Evolutionary conservation across 2,797 vertebrate species (phyloP), one percentile per base, ranked within the genome.

Genomic region (Scolopax rusticola): DNA sequence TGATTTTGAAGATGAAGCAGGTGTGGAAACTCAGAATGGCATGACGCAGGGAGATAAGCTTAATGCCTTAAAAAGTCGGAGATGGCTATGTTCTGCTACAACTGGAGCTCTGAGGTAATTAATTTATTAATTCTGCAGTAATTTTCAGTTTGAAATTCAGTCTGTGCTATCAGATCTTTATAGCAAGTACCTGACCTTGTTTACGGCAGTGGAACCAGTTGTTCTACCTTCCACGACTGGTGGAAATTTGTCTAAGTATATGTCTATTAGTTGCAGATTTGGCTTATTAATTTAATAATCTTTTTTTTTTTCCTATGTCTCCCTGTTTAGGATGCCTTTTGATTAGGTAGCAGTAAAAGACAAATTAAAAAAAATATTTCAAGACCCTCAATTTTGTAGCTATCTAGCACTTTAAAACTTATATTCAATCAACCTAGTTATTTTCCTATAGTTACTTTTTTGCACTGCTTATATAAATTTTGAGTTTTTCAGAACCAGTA

Each of bases 31-130:
- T 63, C 97, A 97, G 95, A 97, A 95, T 65, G 96, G 78, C 38
- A 91, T 99, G 95, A 99, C 99, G 2, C 99, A 99, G 96, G 99
- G 99, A 97, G 99, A 99, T 97, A 99, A 99, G 97, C 98, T 99
- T 36, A 99, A 99, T 98, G 99, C 99, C 97, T 98, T 99, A 98
- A 99, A 99, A 96, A 98, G 98, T 94, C 98, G 98, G 36, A 98
- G 99, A 19, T 98, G 98, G 33, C 98, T 98, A 9, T 98, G 98
- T 7, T 98, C 98, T 4, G 92, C 98, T 47, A 97, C 98, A 41
- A 93, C 98, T 5, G 98, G 98, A 95, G 94, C 98, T 8, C 97
- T 99, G 83, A 98, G 99, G 99, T 99, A 98, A 97, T 33, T 84
- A 11, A 11, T 40, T 28, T 20, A 45, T 36, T n/a, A 24, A 45